Base-by-base conservation (phyloP, 2,888 invertebrate genomes). In the Allophyes oxyacanthae region DNA sequence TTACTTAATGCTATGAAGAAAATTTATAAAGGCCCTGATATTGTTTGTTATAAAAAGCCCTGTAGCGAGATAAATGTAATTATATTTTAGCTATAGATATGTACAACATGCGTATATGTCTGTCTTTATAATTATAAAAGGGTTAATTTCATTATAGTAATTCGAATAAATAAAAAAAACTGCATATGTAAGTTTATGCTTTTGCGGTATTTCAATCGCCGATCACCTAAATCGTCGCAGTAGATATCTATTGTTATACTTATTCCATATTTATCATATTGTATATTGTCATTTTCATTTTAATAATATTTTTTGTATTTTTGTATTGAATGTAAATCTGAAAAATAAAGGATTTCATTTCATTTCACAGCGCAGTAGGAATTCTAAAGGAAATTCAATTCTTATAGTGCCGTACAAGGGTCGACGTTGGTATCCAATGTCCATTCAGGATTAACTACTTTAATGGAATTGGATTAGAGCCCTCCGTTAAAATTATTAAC, bases 381-480 rank as follows among this genome's bases (percentile, higher is more conserved):
- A n/a, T 28, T 41, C 11, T 59, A 66, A 62, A 49, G 15, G 40
- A 67, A 50, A 61, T 67, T 60, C 25, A 60, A 45, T 59, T 49
- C 8, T 40, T 34, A 40, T 11, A 2, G 30, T 49, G 30, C 9
- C 32, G 33, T 41, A 49, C 32, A 48, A 2, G 40, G 13, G 14
- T 10, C 59, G 10, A 41, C 60, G 44, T 67, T 36, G 32, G 36
- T 37, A 10, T 9, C 33, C n/a, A 50, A 28, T 50, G 41, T 20
- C 20, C 20, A 67, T 50, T 30, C 32, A 49, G 50, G 60, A 49
- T 61, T 68, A 67, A 61, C 50, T 37, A 42, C 61, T 32, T 36
- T 6, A 28, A 44, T 62, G 32, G 28, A 20, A 20, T 20, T 20
- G 20, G 4, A 20, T 20, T 20, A 3, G 4, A 4, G 20, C 4